A percentile compares a stretch with the other conserved stretches of the same genome.
These are phyloP conservation scores for Molothrus ater DNA, from an alignment of 2,797 vertebrate species.

Conservation along the genomic window DNA sequence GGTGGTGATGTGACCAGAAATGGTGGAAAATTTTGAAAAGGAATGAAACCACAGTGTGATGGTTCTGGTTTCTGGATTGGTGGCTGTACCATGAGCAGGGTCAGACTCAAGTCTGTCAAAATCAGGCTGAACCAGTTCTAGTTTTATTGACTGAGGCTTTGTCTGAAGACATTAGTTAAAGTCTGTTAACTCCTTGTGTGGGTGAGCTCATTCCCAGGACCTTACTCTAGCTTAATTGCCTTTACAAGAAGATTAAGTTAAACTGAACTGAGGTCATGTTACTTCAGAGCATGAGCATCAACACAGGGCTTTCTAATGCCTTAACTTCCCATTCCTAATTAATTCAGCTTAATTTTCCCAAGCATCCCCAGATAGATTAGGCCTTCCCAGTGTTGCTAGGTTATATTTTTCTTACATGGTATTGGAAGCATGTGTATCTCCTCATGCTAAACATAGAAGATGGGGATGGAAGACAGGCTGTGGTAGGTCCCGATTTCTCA, in stretches of 20 bases:
- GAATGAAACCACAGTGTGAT: neutral
- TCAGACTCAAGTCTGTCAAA: neutral
- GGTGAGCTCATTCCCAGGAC: neutral
- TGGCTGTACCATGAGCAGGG: neutral
- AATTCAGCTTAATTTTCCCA: slow-evolving; percentile 18
- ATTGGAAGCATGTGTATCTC: neutral
- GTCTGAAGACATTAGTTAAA: neutral
- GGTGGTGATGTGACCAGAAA: neutral
- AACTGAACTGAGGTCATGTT: neutral
- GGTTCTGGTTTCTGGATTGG: neutral
- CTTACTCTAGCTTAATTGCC: neutral
- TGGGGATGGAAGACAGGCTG: neutral
- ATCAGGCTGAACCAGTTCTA: neutral
- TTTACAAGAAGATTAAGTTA: slow-evolving; percentile 13
- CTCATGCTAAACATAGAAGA: neutral
- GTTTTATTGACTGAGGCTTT: neutral
- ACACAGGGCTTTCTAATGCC: neutral
- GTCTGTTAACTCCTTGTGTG: neutral
- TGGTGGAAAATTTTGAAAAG: neutral
- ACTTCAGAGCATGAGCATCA: neutral
- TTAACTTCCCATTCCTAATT: slow-evolving; percentile 20
- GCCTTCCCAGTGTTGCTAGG: neutral
- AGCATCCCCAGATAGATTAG: neutral
- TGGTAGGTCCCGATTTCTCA: neutral
- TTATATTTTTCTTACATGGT: neutral